These are phyloP conservation scores for Phyto melanocephala DNA, from an alignment of 2,888 invertebrate genomes.

Conservation along the genomic window DNA sequence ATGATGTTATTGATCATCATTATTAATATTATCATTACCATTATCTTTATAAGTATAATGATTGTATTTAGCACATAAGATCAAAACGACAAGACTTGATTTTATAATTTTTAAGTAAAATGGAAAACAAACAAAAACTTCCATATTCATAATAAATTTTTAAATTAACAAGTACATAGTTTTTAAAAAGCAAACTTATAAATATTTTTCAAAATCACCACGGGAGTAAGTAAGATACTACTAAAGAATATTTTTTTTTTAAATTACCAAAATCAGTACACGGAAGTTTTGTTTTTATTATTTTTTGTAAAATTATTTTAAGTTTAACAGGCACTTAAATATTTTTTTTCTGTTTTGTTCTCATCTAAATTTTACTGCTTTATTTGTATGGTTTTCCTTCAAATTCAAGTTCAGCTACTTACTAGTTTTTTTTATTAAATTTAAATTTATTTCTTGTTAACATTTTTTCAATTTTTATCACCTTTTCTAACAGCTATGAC, in stretches of 20 bases:
- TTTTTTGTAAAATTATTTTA: too few species aligned
- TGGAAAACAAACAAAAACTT: neutral
- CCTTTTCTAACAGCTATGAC: too few species aligned
- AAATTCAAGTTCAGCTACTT: neutral
- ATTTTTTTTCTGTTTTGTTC: neutral
- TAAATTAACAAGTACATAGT: slow-evolving; percentile 1
- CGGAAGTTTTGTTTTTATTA: slow-evolving; percentile 11
- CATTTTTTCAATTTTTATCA: neutral
- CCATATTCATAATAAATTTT: neutral
- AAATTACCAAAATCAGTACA: neutral
- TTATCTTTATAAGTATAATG: neutral
- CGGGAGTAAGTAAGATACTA: too few species aligned
- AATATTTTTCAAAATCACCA: too few species aligned
- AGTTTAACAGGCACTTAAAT: neutral
- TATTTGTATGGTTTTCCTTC: neutral
- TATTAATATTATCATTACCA: slow-evolving; percentile 3
- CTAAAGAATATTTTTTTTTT: neutral
- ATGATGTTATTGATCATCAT: neutral
- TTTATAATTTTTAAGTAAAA: slow-evolving; percentile 43
- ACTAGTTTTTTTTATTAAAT: neutral
- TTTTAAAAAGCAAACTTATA: too few species aligned
- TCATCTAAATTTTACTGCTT: neutral
- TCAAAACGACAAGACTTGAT: slow-evolving; percentile 55
- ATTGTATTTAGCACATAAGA: slow-evolving; percentile 41
- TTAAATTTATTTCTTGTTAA: neutral